These are phyloP conservation scores for Tyrannus savana DNA, from an alignment of 2,113 vertebrate species.

Conservation along the genomic window DNA sequence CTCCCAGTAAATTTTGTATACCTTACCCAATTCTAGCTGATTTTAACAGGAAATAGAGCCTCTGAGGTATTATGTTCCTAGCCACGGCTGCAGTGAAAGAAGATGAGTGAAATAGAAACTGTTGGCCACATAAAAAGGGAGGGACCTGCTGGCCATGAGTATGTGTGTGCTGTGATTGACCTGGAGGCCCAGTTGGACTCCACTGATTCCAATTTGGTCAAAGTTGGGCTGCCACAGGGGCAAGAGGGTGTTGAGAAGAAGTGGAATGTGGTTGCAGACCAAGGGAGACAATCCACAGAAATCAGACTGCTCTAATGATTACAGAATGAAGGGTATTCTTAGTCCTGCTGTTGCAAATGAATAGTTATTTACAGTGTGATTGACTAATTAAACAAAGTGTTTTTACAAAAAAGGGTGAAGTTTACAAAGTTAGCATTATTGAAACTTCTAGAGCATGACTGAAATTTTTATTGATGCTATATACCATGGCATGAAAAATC, in stretches of 20 bases:
- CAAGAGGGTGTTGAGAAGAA: neutral
- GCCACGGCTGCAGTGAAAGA: neutral
- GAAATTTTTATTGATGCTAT: slow-evolving; percentile 25
- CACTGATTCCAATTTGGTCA: neutral
- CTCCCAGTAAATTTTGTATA: neutral
- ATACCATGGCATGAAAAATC: slow-evolving; percentile 46
- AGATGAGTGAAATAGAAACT: neutral
- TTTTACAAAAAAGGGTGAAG: neutral
- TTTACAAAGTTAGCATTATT: slow-evolving; percentile 20
- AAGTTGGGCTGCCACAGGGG: neutral
- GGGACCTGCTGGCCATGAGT: neutral
- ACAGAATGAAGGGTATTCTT: neutral
- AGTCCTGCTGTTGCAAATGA: neutral
- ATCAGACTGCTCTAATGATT: neutral
- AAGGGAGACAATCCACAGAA: neutral
- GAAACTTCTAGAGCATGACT: slow-evolving; percentile 22
- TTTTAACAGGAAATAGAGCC: neutral
- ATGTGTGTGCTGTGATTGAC: neutral
- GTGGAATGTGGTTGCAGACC: neutral
- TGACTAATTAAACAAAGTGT: slow-evolving; percentile 11
- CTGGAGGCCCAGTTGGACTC: neutral
- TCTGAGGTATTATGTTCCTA: neutral
- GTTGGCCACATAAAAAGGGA: neutral
- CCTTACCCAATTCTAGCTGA: neutral
- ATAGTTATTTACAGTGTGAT: neutral